These are phyloP conservation scores for Ormia ochracea DNA, from an alignment of 2,888 invertebrate species.

Conservation along the genomic window DNA sequence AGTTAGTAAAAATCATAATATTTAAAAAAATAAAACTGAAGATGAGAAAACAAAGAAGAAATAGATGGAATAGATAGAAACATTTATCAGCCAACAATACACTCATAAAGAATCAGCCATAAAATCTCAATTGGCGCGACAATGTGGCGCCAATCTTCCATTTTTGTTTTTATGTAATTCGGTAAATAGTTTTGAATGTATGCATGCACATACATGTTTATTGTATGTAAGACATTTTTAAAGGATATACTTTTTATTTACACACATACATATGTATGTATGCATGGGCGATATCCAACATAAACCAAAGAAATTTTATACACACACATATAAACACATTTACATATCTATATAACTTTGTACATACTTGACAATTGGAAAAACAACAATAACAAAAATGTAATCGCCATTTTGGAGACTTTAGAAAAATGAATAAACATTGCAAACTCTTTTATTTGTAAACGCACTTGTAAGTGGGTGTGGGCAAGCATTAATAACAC, in stretches of 20 bases:
- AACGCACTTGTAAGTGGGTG: background rate
- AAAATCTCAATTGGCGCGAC: conserved; percentile 77
- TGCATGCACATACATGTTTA: background rate
- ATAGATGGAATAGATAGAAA: conserved; percentile 58
- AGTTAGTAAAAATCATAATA: conserved; percentile 19
- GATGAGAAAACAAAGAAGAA: conserved; percentile 16
- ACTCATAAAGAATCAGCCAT: conserved; percentile 66
- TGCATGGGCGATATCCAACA: too few species aligned
- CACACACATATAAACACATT: background rate
- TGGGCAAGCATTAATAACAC: conserved; percentile 7
- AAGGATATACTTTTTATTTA: conserved; percentile 9
- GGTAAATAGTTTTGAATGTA: conserved; percentile 62
- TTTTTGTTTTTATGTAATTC: conserved; percentile 69
- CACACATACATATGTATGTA: conserved; percentile 39
- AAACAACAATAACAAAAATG: conserved; percentile 40
- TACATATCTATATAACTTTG: background rate
- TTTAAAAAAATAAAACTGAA: conserved; percentile 29
- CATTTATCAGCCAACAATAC: conserved; percentile 56
- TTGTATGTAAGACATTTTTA: background rate
- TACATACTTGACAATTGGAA: conserved; percentile 65
- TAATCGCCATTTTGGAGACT: conserved; percentile 60
- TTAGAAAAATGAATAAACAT: conserved; percentile 48
- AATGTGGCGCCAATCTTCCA: conserved; percentile 74
- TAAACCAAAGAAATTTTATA: background rate
- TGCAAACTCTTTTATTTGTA: conserved; percentile 7